Evolutionary conservation across 2,888 invertebrate genomes (phyloP).

Genomic region (Sisyra terminalis): DNA sequence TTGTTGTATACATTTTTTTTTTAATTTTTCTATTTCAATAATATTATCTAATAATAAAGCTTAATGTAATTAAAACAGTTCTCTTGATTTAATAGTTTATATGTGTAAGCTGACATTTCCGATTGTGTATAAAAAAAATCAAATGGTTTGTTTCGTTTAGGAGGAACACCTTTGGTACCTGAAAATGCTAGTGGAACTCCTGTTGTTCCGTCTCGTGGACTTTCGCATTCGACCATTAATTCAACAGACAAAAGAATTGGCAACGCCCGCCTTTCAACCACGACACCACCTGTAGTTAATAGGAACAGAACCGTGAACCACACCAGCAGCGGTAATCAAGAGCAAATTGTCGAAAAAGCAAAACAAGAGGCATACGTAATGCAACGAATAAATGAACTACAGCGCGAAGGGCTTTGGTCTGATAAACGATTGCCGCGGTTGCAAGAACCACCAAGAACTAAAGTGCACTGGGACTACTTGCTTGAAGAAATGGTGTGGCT

Average conservation of each 20-base stretch:
- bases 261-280: constrained; percentile 11
- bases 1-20: no score
- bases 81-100: not conserved
- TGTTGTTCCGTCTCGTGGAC: constrained; percentile 16
- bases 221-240: constrained; percentile 17
- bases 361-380: constrained; percentile 91
- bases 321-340: constrained; percentile 34
- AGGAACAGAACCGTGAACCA: constrained; percentile 15
- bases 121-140: no score
- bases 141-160: constrained; percentile 20
- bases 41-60: no score
- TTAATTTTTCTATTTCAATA: no score
- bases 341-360: constrained; percentile 70
- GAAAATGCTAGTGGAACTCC: constrained; percentile 12
- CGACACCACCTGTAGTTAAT: not conserved
- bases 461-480: constrained; percentile 97
- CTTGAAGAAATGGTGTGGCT: constrained; percentile 99
- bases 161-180: constrained; percentile 34
- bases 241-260: constrained; percentile 8
- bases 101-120: no score
- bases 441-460: constrained; percentile 74
- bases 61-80: constrained; percentile 1
- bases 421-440: constrained; percentile 82
- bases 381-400: constrained; percentile 78
- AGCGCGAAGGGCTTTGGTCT: constrained; percentile 91